Evolutionary conservation across 2,888 invertebrate genomes (phyloP).

Genomic region (Troilus luridus): DNA sequence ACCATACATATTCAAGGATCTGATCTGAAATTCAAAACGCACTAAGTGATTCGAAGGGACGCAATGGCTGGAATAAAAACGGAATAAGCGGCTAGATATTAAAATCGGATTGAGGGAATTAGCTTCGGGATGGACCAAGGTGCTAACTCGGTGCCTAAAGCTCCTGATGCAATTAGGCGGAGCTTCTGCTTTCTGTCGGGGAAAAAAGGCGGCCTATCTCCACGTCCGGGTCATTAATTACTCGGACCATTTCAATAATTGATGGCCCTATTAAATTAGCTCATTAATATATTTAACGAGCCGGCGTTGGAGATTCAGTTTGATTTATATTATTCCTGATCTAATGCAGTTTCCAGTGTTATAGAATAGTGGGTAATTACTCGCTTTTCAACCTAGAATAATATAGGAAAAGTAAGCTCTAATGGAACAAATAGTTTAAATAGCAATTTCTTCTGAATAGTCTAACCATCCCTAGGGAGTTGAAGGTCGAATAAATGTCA

Average conservation of each 20-base stretch:
- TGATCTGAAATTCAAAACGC: slow-evolving; percentile 27
- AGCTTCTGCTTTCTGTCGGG: neutral
- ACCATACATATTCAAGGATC: neutral
- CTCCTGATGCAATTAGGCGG: neutral
- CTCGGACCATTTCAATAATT: neutral
- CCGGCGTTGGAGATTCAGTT: no score
- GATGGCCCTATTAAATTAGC: neutral
- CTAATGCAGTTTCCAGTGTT: neutral
- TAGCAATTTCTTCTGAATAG: no score
- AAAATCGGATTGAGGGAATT: neutral
- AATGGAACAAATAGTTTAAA: no score
- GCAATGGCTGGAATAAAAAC: neutral
- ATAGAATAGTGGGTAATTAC: no score
- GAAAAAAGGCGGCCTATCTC: neutral
- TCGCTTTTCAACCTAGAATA: no score
- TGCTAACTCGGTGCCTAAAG: neutral
- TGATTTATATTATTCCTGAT: neutral
- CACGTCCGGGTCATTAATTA: neutral
- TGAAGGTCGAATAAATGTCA: no score
- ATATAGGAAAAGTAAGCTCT: no score
- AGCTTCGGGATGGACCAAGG: neutral
- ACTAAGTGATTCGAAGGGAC: neutral
- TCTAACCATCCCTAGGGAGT: no score
- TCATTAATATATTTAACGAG: neutral
- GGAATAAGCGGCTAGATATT: neutral